A percentile compares a stretch with the other conserved stretches of the same genome.
Conservation (phyloP, 2,888 invertebrate genomes). For the Isoperla grammatica region DNA sequence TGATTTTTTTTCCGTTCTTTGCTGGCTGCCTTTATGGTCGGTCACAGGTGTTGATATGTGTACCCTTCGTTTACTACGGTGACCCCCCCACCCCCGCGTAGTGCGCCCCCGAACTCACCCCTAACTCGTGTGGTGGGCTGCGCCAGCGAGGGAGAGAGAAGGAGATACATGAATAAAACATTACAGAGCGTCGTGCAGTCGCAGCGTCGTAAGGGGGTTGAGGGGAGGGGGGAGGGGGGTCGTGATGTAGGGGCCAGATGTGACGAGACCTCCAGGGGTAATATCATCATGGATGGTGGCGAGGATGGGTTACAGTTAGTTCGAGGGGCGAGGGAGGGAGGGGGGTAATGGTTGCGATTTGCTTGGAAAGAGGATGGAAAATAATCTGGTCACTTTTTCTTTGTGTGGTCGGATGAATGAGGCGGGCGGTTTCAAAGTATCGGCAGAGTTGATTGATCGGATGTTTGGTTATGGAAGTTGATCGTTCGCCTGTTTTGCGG, state of each 20-base stretch:
- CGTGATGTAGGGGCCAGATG: constrained; percentile 16
- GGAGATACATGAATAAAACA: constrained; percentile 15
- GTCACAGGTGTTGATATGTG: constrained; percentile 18
- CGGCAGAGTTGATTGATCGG: too few relatives aligned
- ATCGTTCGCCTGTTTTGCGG: too few relatives aligned
- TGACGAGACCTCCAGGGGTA: constrained; percentile 10
- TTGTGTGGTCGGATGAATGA: too few relatives aligned
- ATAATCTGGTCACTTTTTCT: background rate
- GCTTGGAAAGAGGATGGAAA: constrained; percentile 2
- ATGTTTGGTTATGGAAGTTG: too few relatives aligned
- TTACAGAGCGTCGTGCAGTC: background rate
- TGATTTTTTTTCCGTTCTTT: background rate
- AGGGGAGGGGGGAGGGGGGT: background rate
- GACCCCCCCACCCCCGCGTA: background rate
- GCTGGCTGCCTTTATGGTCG: background rate
- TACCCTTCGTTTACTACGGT: background rate
- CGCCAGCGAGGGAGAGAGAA: background rate
- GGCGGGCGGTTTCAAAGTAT: too few relatives aligned
- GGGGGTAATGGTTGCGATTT: background rate
- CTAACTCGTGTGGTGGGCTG: background rate
- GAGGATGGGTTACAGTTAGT: constrained; percentile 7
- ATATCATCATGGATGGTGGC: constrained; percentile 6
- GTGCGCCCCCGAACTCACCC: constrained; percentile 1
- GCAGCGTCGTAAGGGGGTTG: background rate
- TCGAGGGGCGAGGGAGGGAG: background rate